Conservation (phyloP, 2,113 vertebrate genomes). For the Proteles cristata region DNA sequence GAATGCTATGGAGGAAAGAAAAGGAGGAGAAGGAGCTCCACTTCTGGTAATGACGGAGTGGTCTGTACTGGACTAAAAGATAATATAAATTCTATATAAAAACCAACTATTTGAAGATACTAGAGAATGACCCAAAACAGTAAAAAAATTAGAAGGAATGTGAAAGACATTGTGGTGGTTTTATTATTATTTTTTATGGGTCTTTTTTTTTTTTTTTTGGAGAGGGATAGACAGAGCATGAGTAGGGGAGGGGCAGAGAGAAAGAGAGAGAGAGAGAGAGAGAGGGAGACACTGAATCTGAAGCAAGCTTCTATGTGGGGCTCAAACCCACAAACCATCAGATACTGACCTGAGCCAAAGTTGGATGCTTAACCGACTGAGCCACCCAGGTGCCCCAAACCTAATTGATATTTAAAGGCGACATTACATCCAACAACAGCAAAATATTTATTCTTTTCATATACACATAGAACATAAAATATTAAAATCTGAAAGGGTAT, state of each 20-base stretch:
- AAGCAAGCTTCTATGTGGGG: too few species aligned
- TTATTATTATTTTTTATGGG: background rate
- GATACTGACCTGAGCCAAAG: too few species aligned
- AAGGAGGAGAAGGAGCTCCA: background rate
- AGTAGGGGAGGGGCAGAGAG: too few species aligned
- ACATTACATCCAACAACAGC: background rate
- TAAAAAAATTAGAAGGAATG: background rate
- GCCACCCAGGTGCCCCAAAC: background rate
- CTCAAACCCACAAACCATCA: too few species aligned
- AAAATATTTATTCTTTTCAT: constrained; percentile 32
- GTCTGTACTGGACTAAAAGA: background rate
- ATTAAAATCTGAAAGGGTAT: constrained; percentile 6
- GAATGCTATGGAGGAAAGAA: background rate
- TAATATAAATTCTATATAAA: background rate
- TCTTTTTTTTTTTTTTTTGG: too few species aligned
- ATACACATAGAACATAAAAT: background rate
- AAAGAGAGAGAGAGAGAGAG: too few species aligned
- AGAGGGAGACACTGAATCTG: background rate
- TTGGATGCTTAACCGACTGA: too few species aligned
- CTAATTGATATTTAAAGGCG: background rate
- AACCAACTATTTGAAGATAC: background rate
- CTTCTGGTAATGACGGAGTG: background rate
- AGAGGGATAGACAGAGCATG: too few species aligned
- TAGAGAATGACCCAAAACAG: background rate
- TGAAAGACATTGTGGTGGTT: background rate